A percentile compares a stretch with the other conserved stretches of the same genome.
phyloP scores from a whole-genome alignment of 1,140 invertebrate genomes.

The Hyles vespertilio region DNA sequence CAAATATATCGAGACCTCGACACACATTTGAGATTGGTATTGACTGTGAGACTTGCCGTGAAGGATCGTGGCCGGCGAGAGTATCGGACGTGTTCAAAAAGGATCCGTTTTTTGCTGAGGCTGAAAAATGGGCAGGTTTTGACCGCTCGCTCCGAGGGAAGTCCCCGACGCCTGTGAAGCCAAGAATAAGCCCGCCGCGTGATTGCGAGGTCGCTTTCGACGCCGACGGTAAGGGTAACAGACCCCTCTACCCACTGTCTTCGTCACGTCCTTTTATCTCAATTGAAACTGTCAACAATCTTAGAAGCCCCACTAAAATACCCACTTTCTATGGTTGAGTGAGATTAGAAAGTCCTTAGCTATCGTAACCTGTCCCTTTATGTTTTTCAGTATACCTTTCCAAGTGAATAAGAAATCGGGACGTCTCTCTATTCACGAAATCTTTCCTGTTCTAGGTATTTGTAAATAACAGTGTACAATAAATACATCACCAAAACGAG shows the following conservation, averaged over 20 bases:
- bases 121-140: conserved; percentile 71
- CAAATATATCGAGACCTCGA: conserved; percentile 9
- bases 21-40: conserved; percentile 42
- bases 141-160: conserved; percentile 74
- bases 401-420: conserved; percentile 38
- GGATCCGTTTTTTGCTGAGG: conserved; percentile 72
- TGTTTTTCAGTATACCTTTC: conserved; percentile 18
- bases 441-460: conserved; percentile 16
- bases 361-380: conserved; percentile 22
- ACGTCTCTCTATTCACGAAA: conserved; percentile 50
- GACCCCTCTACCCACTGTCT: conserved; percentile 46
- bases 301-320: conserved; percentile 7
- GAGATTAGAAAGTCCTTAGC: conserved; percentile 23
- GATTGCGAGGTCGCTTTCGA: conserved; percentile 81
- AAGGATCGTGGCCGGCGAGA: conserved; percentile 64
- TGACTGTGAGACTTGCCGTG: conserved; percentile 66
- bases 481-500: conserved; percentile 27
- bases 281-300: not conserved
- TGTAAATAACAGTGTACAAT: conserved; percentile 11
- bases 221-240: conserved; percentile 79
- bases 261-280: conserved; percentile 44
- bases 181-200: conserved; percentile 79
- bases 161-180: conserved; percentile 81
- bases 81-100: conserved; percentile 66
- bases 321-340: conserved; percentile 19